Evolutionary conservation across 2,888 invertebrate genomes (phyloP).

Genomic region (Antheraea yamamai): DNA sequence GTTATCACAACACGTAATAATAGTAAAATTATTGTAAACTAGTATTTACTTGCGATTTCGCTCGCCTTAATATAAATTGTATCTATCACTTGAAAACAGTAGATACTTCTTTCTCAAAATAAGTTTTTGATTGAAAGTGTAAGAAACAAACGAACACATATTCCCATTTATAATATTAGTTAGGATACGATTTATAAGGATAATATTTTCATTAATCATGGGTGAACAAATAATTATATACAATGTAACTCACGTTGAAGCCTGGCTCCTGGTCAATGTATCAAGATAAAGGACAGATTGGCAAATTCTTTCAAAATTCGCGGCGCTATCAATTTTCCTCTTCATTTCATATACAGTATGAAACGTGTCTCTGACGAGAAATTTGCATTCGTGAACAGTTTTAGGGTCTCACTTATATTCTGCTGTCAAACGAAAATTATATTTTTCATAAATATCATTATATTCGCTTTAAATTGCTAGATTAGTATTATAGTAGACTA

Average conservation of each 20-base stretch:
- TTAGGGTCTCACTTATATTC: not conserved
- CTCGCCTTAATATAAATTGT: too few relatives aligned
- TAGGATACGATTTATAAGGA: too few relatives aligned
- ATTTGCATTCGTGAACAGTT: not conserved
- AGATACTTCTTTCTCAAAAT: too few relatives aligned
- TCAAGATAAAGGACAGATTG: conserved; percentile 4
- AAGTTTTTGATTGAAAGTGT: too few relatives aligned
- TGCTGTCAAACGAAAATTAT: not conserved
- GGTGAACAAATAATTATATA: not conserved
- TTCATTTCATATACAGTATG: not conserved
- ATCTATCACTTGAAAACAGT: too few relatives aligned
- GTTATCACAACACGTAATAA: too few relatives aligned
- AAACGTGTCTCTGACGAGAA: not conserved
- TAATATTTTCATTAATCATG: too few relatives aligned
- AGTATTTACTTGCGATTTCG: too few relatives aligned
- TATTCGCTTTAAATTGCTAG: not conserved
- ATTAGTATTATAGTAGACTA: too few relatives aligned
- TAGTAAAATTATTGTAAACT: too few relatives aligned
- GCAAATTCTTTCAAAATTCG: conserved; percentile 10
- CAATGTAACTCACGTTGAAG: not conserved
- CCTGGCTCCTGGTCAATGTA: conserved; percentile 1
- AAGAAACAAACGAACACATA: too few relatives aligned
- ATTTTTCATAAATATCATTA: not conserved
- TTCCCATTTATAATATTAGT: too few relatives aligned
- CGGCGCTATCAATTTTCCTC: conserved; percentile 4